Evolutionary conservation across 2,113 vertebrate species (phyloP).

Genomic region (Halichoerus grypus): DNA sequence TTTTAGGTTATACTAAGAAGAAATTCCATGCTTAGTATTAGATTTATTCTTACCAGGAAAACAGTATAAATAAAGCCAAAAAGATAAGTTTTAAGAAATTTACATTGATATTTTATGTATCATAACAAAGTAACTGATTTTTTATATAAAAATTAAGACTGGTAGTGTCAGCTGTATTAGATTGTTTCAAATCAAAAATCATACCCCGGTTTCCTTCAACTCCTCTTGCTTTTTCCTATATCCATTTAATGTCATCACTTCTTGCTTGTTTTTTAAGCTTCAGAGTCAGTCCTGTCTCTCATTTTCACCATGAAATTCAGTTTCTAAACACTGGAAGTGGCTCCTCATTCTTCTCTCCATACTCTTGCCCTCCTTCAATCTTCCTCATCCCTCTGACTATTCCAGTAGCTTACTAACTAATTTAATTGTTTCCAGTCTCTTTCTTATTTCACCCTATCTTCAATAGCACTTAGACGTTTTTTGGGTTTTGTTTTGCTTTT

Average conservation of each 20-base stretch:
- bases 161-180: not conserved
- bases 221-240: not conserved
- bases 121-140: constrained; percentile 27
- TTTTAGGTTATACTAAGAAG: constrained; percentile 75
- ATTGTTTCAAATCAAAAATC: constrained; percentile 7
- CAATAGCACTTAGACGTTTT: not conserved
- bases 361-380: not conserved
- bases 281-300: not conserved
- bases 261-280: not conserved
- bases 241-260: not conserved
- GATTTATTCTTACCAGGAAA: constrained; percentile 70
- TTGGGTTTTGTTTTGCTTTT: not conserved
- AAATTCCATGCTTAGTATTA: constrained; percentile 71
- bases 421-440: not conserved
- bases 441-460: not conserved
- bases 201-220: not conserved
- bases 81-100: constrained; percentile 28
- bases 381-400: not conserved
- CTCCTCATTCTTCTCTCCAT: not conserved
- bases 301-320: not conserved
- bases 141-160: constrained; percentile 47
- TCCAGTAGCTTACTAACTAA: not conserved
- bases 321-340: constrained; percentile 33
- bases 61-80: constrained; percentile 24
- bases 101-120: constrained; percentile 44